Base-by-base conservation (phyloP, 2,888 invertebrate species). In the Dimorphilus gyrociliatus region DNA sequence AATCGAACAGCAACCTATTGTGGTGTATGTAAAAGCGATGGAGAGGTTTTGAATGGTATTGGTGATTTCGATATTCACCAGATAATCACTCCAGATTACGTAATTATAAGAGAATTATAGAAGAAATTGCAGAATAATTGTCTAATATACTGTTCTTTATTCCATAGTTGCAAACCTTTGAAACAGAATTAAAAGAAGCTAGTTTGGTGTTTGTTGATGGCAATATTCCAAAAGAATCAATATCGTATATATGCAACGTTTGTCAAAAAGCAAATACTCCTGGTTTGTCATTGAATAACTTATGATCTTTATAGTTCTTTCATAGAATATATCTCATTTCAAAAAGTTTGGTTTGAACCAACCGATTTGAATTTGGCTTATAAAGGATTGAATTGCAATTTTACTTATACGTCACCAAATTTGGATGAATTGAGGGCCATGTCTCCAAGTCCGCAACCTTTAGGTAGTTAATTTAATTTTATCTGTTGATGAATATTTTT, bases 11-110 rank as follows among this genome's bases (percentile, higher is more conserved):
- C 78, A 0, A 74, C 76, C 16, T 85, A 81, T 54, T 74, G 75
- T 0, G 75, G 76, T 5, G 63, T 86, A 6, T 66, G 88, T 35
- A 75, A 81, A 52, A 57, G 64, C 1, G 27, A 37, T 8, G 86
- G 88, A 1, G 81, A 85, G 45, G 80, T 84, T 48, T 66, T 72
- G 30, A 69, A 81, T 30, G 74, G 81, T 0, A 66, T 88, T 30
- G 85, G 82, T 0, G 81, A 86, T 54, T 81, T 85, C 81, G 71
- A 69, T 25, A 72, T 81, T 15, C 81, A 86, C 53, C 55, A 67
- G 8, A 60, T 68, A 38, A 77, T 90, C 33, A 71, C 73, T 4
- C 65, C 73, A 0, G 64, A 74, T 33, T 55, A 48, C 46, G 47
- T 54, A 32, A 39, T 48, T 47, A 21, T 16, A n/a, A n/a, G n/a